phyloP scores from a whole-genome alignment of 2,888 invertebrate species.

The Hypomecis punctinalis region DNA sequence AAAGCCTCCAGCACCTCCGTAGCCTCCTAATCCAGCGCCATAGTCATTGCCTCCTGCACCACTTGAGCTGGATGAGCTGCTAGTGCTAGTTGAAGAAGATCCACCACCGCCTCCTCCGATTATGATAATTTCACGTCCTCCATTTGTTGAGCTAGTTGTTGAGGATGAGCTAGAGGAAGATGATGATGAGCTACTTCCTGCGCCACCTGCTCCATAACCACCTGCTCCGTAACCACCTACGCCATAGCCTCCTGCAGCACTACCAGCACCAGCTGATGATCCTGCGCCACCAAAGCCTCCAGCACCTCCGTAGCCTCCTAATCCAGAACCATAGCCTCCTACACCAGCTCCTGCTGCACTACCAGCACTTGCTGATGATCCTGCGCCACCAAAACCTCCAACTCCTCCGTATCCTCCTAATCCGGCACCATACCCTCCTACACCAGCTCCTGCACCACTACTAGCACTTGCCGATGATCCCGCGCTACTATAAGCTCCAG shows the following conservation, averaged over 20 bases:
- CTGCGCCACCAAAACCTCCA: neutral
- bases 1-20: neutral
- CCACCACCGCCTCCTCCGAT: conserved; percentile 10
- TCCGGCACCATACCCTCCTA: conserved; percentile 33
- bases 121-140: neutral
- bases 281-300: neutral
- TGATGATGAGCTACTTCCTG: neutral
- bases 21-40: neutral
- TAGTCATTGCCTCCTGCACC: neutral
- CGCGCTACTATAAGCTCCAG: neutral
- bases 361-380: neutral
- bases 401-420: conserved; percentile 14
- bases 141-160: neutral
- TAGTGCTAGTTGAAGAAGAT: conserved; percentile 3
- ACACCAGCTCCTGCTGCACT: neutral
- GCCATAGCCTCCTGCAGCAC: conserved; percentile 1
- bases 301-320: conserved; percentile 16
- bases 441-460: conserved; percentile 24
- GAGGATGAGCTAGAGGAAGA: no score
- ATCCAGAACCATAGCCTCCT: conserved; percentile 26
- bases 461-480: neutral
- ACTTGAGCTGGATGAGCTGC: conserved; percentile 6
- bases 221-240: neutral
- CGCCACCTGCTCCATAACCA: neutral
- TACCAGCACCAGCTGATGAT: neutral